Percentiles rank a stretch among this genome's conserved stretches.
phyloP scores from a whole-genome alignment of 1,140 invertebrate species.

The Drosophila pallidifrons region DNA sequence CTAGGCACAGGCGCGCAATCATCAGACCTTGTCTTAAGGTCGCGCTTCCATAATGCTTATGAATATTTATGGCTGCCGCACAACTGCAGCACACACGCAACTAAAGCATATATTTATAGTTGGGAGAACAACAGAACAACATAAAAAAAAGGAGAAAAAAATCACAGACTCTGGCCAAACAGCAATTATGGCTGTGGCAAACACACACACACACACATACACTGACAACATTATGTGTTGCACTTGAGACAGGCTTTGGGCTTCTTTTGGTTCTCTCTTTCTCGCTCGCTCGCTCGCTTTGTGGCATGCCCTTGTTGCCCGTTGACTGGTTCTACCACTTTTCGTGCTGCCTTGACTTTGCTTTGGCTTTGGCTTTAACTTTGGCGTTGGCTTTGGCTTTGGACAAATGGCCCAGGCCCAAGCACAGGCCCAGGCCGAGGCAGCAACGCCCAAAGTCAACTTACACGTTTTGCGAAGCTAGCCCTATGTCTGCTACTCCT shows the following conservation, averaged over 20 bases:
- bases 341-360: conserved; percentile 77
- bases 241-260: conserved; percentile 47
- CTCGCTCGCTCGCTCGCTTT: not conserved
- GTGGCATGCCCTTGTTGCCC: conserved; percentile 56
- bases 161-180: conserved; percentile 44
- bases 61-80: conserved; percentile 48
- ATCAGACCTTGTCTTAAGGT: conserved; percentile 53
- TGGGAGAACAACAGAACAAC: not conserved
- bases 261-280: conserved; percentile 13
- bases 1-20: conserved; percentile 5
- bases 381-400: conserved; percentile 11
- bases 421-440: not conserved
- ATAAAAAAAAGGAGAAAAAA: conserved; percentile 24
- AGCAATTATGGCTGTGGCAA: conserved; percentile 54
- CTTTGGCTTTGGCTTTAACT: conserved; percentile 49
- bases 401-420: conserved; percentile 63
- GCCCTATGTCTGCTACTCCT: conserved; percentile 2
- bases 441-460: conserved; percentile 70
- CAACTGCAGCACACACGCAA: conserved; percentile 27
- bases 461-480: conserved; percentile 27
- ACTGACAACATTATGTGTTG: conserved; percentile 45
- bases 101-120: conserved; percentile 36
- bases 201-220: conserved; percentile 6
- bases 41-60: conserved; percentile 26
- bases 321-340: conserved; percentile 79